Base-by-base conservation (phyloP, 2,113 vertebrate species). In the Pitta sordida region DNA sequence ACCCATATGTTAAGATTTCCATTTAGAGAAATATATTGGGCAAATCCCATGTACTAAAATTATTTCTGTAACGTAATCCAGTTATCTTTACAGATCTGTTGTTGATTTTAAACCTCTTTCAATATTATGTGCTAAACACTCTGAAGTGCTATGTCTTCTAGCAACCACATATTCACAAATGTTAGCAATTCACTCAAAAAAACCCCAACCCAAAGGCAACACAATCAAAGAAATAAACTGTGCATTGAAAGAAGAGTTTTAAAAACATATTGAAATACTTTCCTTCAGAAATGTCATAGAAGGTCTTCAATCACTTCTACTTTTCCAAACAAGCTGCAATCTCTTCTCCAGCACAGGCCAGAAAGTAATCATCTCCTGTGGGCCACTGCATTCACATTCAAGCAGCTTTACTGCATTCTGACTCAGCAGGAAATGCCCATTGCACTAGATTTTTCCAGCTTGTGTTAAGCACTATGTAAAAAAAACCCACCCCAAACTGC, bases 381-480 rank as follows among this genome's bases (percentile, higher is more conserved):
- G 68, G 46, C 48, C 58, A 62, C 52, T 49, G 80, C 46, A 49
- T 77, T 86, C 84, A 44, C 74, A 60, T 26, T 56, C 8, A 23
- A 69, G 79, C 44, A 92, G 49, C 73, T 91, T 79, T 90, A 64
- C 83, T 83, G 43, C 37, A 30, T 52, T 80, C 88, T 95, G 94
- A 96, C 81, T 97, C 91, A 92, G 84, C 95, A 96, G 71, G 92
- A 92, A 91, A 82, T 75, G 83, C 85, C 58, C 83, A 94, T 55
- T 3, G 0, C 51, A 77, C 65, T 29, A 53, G 86, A 94, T 83
- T 92, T 93, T 83, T 94, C 94, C 83, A 90, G 88, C 69, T 92
- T 91, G 46, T 34, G 88, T 65, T 65, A 62, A 88, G 30, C 32
- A 77, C 88, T 91, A 41, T 77, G 37, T 13, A 64, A 77, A 68